A percentile compares a stretch with the other conserved stretches of the same genome.
Conservation (phyloP, 2,888 invertebrate genomes). For the Leptura quadrifasciata region DNA sequence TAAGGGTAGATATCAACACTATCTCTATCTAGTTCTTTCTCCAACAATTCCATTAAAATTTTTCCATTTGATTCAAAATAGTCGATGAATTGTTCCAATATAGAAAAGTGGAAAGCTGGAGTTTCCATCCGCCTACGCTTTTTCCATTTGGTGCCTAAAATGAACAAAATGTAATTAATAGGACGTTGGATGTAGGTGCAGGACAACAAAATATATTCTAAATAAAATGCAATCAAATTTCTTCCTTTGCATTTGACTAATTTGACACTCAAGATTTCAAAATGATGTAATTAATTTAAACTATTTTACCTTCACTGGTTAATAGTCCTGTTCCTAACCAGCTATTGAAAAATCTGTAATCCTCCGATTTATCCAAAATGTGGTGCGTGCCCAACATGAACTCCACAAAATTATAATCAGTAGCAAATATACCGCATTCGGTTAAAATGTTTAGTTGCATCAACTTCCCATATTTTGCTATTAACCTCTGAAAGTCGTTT, state of each 20-base stretch:
- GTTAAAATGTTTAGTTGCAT: conserved; percentile 45
- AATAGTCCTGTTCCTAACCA: conserved; percentile 71
- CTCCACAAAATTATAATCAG: conserved; percentile 61
- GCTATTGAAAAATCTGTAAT: conserved; percentile 65
- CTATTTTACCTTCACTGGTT: conserved; percentile 66
- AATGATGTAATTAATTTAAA: no score
- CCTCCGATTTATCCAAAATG: conserved; percentile 66
- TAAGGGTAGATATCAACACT: conserved; percentile 79
- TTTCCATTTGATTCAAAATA: conserved; percentile 81
- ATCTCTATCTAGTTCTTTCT: conserved; percentile 68
- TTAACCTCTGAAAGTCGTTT: conserved; percentile 36
- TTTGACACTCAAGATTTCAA: no score
- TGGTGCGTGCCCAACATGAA: conserved; percentile 64
- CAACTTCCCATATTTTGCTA: conserved; percentile 51
- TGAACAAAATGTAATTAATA: no score
- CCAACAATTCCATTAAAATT: conserved; percentile 77
- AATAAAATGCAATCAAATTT: no score
- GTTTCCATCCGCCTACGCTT: conserved; percentile 82
- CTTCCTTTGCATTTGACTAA: no score
- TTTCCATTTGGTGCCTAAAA: conserved; percentile 79
- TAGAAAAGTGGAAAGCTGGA: conserved; percentile 87
- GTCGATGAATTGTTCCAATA: conserved; percentile 82
- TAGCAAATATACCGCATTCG: conserved; percentile 43
- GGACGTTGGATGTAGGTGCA: no score
- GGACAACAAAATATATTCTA: no score